These are phyloP conservation scores for Augiades crinisus DNA, from an alignment of 2,888 invertebrate species.

Conservation along the genomic window DNA sequence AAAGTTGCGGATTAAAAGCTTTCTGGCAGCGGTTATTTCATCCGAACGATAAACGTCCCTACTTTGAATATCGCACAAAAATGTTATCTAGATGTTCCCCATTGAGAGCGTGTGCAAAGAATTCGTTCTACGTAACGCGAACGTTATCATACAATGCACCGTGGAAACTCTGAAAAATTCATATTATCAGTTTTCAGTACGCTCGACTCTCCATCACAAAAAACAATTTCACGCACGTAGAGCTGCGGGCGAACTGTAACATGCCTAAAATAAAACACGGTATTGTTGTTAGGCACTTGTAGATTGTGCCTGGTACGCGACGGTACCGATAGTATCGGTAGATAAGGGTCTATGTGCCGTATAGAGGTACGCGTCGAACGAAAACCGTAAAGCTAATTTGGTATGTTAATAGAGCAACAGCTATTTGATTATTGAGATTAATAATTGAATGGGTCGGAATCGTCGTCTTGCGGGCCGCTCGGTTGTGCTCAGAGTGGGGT, in stretches of 20 bases:
- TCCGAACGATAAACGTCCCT: conserved; percentile 2
- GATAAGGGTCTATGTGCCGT: conserved; percentile 21
- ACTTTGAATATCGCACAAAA: conserved; percentile 15
- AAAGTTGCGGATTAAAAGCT: conserved; percentile 24
- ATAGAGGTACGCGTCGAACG: conserved; percentile 13
- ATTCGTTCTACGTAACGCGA: conserved; percentile 1
- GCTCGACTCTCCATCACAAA: conserved; percentile 10
- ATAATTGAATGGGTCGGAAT: conserved; percentile 46
- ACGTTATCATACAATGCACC: conserved; percentile 18
- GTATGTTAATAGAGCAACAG: conserved; percentile 19
- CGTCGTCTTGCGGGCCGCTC: conserved; percentile 43
- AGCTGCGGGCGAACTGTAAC: conserved; percentile 17
- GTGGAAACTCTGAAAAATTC: conserved; percentile 13
- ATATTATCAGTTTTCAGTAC: conserved; percentile 19
- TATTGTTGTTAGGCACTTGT: conserved; percentile 23
- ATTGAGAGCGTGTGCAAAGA: conserved; percentile 5
- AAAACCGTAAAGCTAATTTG: conserved; percentile 16
- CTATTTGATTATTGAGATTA: conserved; percentile 40
- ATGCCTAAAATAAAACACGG: conserved; percentile 25
- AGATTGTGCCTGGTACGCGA: conserved; percentile 15
- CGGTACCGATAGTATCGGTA: conserved; percentile 3
- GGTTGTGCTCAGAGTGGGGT: conserved; percentile 46
- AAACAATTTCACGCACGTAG: conserved; percentile 21
- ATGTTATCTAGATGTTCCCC: conserved; percentile 17
- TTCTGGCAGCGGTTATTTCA: conserved; percentile 11